A percentile compares a stretch with the other conserved stretches of the same genome.
These are phyloP conservation scores for Cyanoderma ruficeps DNA, from an alignment of 2,113 vertebrate species.

Conservation along the genomic window DNA sequence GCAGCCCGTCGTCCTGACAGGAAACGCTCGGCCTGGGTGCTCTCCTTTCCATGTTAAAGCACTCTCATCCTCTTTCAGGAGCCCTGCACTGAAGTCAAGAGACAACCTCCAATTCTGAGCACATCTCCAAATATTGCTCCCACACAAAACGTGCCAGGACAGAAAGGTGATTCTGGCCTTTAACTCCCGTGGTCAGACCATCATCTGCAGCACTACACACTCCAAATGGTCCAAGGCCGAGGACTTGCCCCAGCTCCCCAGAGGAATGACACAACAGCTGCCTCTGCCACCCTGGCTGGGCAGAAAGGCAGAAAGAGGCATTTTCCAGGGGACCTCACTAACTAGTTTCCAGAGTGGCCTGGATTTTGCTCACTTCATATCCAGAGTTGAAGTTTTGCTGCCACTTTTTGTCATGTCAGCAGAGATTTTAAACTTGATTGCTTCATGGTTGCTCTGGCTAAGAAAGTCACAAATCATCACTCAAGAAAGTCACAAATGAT, in stretches of 20 bases:
- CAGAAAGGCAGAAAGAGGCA: background rate
- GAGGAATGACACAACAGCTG: accelerated
- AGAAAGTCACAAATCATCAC: background rate
- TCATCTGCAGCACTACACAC: background rate
- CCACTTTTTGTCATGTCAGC: background rate
- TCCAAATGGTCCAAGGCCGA: accelerated
- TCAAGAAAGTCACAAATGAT: background rate
- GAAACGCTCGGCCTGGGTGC: too few species aligned
- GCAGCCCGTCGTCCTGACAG: background rate
- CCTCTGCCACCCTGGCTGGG: background rate
- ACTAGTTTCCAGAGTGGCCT: background rate
- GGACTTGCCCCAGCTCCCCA: background rate
- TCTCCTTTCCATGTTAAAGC: background rate
- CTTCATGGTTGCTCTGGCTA: background rate
- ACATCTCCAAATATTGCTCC: background rate
- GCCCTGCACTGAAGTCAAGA: background rate
- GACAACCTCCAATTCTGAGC: background rate
- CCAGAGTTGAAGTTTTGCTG: background rate
- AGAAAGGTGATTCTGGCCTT: background rate
- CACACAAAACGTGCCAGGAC: background rate
- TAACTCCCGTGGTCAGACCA: background rate
- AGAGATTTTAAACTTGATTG: background rate
- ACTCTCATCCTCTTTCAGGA: too few species aligned
- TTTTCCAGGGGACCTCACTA: background rate
- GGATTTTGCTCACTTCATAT: background rate